These are phyloP conservation scores for Oenanthe oenanthe DNA, from an alignment of 2,113 vertebrate species.

Conservation along the genomic window DNA sequence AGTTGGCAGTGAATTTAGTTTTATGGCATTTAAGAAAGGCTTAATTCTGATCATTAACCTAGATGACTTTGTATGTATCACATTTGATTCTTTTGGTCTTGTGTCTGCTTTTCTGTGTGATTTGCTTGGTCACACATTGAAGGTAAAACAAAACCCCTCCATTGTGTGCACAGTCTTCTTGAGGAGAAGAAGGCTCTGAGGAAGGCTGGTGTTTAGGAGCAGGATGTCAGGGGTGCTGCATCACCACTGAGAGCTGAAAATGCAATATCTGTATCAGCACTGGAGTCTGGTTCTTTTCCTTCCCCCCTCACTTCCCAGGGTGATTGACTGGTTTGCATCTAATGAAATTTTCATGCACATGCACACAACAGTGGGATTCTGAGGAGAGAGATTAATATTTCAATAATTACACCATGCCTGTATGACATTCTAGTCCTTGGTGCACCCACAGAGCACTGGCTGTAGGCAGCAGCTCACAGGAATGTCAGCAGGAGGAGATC, in stretches of 20 bases:
- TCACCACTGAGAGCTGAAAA: not conserved
- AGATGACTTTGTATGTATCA: not conserved
- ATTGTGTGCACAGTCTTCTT: not conserved
- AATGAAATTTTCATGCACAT: slow-evolving; percentile 26
- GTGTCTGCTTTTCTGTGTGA: not conserved
- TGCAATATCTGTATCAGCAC: not conserved
- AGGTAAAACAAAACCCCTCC: not conserved
- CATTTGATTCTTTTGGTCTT: not conserved
- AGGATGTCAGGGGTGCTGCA: rapidly evolving
- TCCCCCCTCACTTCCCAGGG: not conserved
- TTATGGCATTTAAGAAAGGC: not conserved
- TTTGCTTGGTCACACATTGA: not conserved
- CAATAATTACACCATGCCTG: not conserved
- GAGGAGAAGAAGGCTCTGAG: not conserved
- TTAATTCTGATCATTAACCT: not conserved
- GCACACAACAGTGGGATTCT: not conserved
- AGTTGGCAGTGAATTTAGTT: not conserved
- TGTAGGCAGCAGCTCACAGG: not conserved
- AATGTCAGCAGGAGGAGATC: not conserved
- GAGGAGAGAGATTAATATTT: slow-evolving; percentile 7
- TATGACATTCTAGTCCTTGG: not conserved
- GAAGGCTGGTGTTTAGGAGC: not conserved
- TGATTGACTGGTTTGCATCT: not conserved
- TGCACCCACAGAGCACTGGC: not conserved
- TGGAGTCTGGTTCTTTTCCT: not conserved